Base-by-base conservation (phyloP, 2,888 invertebrate genomes). In the Xiphydria camelus region DNA sequence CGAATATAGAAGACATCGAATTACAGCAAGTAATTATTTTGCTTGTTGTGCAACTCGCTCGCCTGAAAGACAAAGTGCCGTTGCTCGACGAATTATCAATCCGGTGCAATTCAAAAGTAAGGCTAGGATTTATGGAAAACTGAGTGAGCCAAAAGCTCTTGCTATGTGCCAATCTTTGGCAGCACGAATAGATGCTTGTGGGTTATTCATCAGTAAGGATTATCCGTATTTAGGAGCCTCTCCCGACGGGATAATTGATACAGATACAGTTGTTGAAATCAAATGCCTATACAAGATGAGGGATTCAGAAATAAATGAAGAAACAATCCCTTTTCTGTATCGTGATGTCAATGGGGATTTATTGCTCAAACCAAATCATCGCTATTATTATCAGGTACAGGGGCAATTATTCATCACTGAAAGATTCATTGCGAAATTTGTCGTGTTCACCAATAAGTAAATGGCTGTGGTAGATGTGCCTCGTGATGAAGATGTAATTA, bases 11-110 rank as follows among this genome's bases (percentile, higher is more conserved):
- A n/a, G 19, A 6, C 9, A 37, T 14, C 3, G 32, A 4, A 38
- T 44, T n/a, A 44, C 44, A 29, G 15, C 44, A 19, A 25, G 25
- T 4, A 19, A 44, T 26, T 44, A 38, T 20, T 12, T 21, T 15
- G 4, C 9, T 4, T 37, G 38, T 31, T 39, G n/a, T n/a, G n/a
- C n/a, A n/a, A n/a, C n/a, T n/a, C n/a, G n/a, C n/a, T n/a, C n/a
- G n/a, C n/a, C 6, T 33, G 29, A 23, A 17, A 12, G n/a, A 39
- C 26, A 26, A 39, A 26, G 10, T 4, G 9, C 5, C n/a, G 19
- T 29, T 6, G 39, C 39, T 4, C 15, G 19, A 26, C 9, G 18
- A 26, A 12, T 29, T 10, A 14, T 39, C 17, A 25, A 29, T 14
- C 39, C 39, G 19, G 29, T n/a, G 29, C 39, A 25, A 29, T 39